Evolutionary conservation across 2,888 invertebrate genomes (phyloP).

Genomic region (Cephus runcator): DNA sequence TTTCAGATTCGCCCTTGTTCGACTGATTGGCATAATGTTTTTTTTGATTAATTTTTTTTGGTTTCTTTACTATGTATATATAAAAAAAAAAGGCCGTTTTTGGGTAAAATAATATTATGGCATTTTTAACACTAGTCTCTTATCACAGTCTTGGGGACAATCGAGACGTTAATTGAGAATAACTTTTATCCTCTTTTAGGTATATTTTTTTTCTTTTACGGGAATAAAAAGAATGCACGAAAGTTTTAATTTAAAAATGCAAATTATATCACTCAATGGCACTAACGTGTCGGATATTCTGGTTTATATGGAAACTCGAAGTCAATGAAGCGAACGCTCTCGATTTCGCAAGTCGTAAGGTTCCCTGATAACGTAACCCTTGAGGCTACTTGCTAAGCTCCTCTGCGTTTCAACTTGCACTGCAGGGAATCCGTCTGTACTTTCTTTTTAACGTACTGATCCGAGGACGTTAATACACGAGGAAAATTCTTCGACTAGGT

Average conservation of each 20-base stretch:
- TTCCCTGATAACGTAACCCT: background rate
- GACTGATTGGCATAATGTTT: background rate
- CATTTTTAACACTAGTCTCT: background rate
- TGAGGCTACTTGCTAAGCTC: background rate
- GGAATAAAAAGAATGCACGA: background rate
- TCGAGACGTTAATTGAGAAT: background rate
- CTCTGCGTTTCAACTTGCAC: background rate
- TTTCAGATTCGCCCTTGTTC: background rate
- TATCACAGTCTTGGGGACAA: background rate
- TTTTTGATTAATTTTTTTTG: background rate
- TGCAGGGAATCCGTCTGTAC: background rate
- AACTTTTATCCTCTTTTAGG: background rate
- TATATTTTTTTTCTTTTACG: background rate
- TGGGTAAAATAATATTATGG: background rate
- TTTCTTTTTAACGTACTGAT: background rate
- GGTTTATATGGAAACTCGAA: background rate
- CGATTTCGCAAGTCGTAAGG: background rate
- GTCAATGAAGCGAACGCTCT: background rate
- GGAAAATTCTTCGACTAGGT: background rate
- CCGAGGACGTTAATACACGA: background rate
- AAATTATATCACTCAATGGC: background rate
- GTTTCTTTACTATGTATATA: background rate
- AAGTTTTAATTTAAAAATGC: background rate
- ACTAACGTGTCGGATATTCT: background rate
- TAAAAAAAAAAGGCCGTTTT: rapidly evolving